These are phyloP conservation scores for Hypselothyrea guttata DNA, from an alignment of 2,888 invertebrate species.

Conservation along the genomic window DNA sequence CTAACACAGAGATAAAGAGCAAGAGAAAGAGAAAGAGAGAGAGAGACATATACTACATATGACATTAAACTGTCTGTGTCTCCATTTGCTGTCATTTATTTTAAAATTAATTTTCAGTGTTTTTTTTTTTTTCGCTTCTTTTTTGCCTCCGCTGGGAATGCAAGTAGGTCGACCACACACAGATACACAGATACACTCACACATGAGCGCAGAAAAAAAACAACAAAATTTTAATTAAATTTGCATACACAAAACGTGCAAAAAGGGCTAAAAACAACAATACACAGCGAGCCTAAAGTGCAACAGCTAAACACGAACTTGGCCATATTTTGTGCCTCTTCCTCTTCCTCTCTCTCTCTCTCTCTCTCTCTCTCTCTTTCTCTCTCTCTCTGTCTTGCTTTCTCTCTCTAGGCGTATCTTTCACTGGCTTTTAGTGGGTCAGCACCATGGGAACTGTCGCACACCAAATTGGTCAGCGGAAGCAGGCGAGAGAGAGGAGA, in stretches of 20 bases:
- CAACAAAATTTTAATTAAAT: constrained; percentile 49
- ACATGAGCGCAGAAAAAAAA: neutral
- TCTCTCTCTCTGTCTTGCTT: too few species aligned
- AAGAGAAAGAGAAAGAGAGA: constrained; percentile 9
- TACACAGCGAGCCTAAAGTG: constrained; percentile 10
- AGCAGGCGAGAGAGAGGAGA: neutral
- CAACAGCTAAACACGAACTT: constrained; percentile 33
- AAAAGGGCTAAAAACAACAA: constrained; percentile 7
- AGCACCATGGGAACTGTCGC: neutral
- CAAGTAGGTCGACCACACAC: constrained; percentile 41
- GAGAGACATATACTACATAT: constrained; percentile 3
- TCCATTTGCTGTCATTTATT: constrained; percentile 36
- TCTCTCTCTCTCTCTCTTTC: too few species aligned
- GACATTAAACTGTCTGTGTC: neutral
- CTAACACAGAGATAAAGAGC: constrained; percentile 6
- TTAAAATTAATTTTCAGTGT: constrained; percentile 29
- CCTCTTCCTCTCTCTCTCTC: too few species aligned
- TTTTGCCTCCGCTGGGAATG: constrained; percentile 26
- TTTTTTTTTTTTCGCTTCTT: constrained; percentile 11
- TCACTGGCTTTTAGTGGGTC: neutral
- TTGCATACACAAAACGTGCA: constrained; percentile 39
- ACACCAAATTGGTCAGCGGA: constrained; percentile 25
- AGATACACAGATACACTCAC: constrained; percentile 14
- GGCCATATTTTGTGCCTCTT: constrained; percentile 19
- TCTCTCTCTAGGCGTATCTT: too few species aligned